phyloP scores from a whole-genome alignment of 2,113 vertebrate species.

The Vombatus ursinus region DNA sequence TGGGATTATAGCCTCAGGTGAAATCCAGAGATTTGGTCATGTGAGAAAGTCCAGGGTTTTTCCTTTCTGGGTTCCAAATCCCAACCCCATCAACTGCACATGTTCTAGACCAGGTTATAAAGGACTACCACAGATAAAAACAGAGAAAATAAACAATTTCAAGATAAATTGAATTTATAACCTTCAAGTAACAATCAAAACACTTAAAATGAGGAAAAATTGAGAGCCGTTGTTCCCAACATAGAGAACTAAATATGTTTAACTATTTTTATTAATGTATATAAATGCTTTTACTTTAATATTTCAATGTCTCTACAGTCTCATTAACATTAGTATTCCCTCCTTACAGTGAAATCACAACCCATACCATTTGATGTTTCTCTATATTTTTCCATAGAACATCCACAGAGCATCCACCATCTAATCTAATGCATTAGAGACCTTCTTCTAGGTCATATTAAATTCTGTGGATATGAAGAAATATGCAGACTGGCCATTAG shows the following conservation, averaged over 20 bases:
- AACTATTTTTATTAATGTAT: not conserved
- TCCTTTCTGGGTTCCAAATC: too few species aligned
- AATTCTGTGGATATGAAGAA: not conserved
- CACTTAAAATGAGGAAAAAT: not conserved
- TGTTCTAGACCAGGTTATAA: not conserved
- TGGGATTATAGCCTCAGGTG: too few species aligned
- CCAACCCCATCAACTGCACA: too few species aligned
- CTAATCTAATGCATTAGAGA: too few species aligned
- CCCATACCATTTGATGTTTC: not conserved
- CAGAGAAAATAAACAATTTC: not conserved
- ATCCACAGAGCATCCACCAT: too few species aligned
- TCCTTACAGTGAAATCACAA: not conserved
- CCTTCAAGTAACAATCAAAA: not conserved
- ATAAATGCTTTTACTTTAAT: not conserved
- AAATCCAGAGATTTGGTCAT: too few species aligned
- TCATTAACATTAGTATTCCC: not conserved
- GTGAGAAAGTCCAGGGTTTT: too few species aligned
- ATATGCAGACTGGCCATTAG: not conserved
- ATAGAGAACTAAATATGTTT: not conserved
- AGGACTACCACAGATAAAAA: not conserved
- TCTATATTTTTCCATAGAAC: not conserved
- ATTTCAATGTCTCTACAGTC: not conserved
- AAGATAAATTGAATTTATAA: not conserved
- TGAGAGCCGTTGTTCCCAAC: not conserved
- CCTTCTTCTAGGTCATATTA: not conserved